Conservation (phyloP, 2,888 invertebrate genomes). For the Apamea epomidion region DNA sequence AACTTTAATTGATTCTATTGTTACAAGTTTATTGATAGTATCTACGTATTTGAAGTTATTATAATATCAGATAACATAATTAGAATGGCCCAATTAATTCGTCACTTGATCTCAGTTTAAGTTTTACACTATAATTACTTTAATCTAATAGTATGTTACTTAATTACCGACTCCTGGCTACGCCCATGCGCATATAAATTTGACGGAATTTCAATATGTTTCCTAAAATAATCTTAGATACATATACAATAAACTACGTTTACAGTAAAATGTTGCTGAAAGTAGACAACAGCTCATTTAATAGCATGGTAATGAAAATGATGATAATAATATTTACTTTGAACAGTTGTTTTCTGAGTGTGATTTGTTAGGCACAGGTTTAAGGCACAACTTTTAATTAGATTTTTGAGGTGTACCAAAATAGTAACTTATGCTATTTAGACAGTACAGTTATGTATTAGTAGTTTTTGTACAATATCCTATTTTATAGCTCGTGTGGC, state of each 20-base stretch:
- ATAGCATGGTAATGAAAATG: background rate
- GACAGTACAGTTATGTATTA: no score
- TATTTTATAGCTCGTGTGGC: no score
- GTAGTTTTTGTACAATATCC: no score
- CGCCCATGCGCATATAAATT: background rate
- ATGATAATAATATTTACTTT: background rate
- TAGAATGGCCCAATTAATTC: background rate
- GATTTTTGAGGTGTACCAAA: background rate
- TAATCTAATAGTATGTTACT: slow-evolving; percentile 7
- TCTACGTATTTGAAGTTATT: slow-evolving; percentile 1
- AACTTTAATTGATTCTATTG: background rate
- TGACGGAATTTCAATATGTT: background rate
- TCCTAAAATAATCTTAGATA: slow-evolving; percentile 1
- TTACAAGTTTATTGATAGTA: background rate
- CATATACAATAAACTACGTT: background rate
- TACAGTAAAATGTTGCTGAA: background rate
- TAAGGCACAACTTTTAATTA: background rate
- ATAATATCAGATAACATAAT: background rate
- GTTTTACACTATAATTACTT: slow-evolving; percentile 9
- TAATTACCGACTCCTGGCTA: background rate
- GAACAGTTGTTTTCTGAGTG: background rate
- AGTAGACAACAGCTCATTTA: background rate
- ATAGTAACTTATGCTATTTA: no score
- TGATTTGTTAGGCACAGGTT: background rate
- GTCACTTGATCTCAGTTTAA: slow-evolving; percentile 9